Base-by-base conservation (phyloP, 2,113 vertebrate genomes). In the Solenodon paradoxus region DNA sequence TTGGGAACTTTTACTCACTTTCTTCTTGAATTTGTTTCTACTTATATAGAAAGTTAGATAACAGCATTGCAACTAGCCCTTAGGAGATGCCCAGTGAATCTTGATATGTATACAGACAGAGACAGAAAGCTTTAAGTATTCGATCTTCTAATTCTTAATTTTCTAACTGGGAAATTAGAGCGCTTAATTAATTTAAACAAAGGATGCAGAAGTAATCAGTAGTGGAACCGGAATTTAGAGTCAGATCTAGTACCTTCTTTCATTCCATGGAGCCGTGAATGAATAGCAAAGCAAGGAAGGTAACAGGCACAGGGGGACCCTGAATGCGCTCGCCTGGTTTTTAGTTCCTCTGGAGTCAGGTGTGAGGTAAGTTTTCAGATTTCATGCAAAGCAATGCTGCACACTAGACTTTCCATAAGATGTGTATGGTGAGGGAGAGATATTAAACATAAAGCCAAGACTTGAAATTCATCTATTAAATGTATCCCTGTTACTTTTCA, bases 21-120 rank as follows among this genome's bases (percentile, higher is more conserved):
- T 91, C 30, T 91, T 78, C 15, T 61, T 78, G 51, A 57, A 83
- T 71, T 9, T 75, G n/a, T 66, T 88, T 85, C 61, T 30, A n/a
- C 40, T 92, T 66, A 38, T 40, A 66, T 28, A 47, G 28, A 90
- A 80, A 59, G 8, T 32, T 51, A 64, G 61, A 59, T 61, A 47
- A 77, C 45, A 26, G 81, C 28, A n/a, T 57, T n/a, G 9, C 24
- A 51, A 86, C 1, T 75, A 83, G 17, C 24, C 47, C 6, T 19
- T 24, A 28, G 0, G 40, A 63, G 35, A 59, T 57, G 4, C 6
- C 15, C 32, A 11, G 4, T 55, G 66, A 82, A 61, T 63, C 5
- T 2, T 28, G 4, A 5, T 17, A n/a, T 7, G 10, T 57, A 16
- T 42, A 24, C 22, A 28, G 57, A 20, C 3, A 61, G 51, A 91